A percentile compares a stretch with the other conserved stretches of the same genome.
Conservation (phyloP, 2,797 vertebrate species). For the Calcarius lapponicus region DNA sequence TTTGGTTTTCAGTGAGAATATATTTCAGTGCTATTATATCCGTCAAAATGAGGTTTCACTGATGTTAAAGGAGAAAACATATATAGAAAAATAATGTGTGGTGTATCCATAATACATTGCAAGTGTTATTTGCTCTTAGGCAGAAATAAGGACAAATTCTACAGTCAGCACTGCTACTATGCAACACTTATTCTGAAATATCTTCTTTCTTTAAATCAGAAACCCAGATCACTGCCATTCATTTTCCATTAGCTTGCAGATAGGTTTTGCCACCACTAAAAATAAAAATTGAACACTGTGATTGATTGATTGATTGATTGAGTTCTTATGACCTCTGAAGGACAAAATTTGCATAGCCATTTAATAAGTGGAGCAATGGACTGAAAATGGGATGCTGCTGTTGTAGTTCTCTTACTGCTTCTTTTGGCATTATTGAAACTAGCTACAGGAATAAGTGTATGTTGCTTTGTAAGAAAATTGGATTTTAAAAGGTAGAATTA, state of each 20-base stretch:
- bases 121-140: not conserved
- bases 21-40: not conserved
- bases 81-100: not conserved
- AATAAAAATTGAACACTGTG: not conserved
- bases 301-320: not conserved
- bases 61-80: not conserved
- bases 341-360: not conserved
- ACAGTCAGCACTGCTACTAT: not conserved
- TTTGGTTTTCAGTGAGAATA: not conserved
- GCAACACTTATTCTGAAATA: not conserved
- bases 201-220: not conserved
- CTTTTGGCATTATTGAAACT: not conserved
- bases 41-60: not conserved
- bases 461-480: not conserved
- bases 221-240: not conserved
- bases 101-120: not conserved
- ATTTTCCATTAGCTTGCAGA: not conserved
- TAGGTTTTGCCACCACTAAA: not conserved
- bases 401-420: not conserved
- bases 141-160: not conserved
- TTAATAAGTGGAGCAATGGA: not conserved
- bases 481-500: not conserved
- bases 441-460: not conserved
- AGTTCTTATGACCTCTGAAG: not conserved
- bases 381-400: not conserved